phyloP scores from a whole-genome alignment of 2,888 invertebrate species.

The Sinopyrophorus schimmeli region DNA sequence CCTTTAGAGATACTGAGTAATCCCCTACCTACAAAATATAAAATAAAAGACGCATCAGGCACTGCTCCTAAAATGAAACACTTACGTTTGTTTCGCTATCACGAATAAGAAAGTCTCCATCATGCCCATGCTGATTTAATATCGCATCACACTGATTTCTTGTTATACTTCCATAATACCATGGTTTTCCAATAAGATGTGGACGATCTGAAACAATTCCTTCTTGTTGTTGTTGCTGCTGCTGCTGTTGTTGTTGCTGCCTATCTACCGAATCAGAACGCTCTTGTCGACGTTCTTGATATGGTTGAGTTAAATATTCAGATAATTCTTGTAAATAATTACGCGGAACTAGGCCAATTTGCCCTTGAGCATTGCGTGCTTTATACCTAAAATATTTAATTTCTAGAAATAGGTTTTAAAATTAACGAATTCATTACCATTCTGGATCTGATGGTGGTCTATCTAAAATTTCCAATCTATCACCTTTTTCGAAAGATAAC shows the following conservation, averaged over 20 bases:
- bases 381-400: constrained; percentile 62
- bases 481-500: constrained; percentile 95
- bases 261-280: constrained; percentile 53
- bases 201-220: constrained; percentile 60
- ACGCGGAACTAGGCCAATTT: constrained; percentile 92
- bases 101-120: constrained; percentile 98
- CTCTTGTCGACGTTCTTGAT: constrained; percentile 61
- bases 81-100: constrained; percentile 99
- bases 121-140: constrained; percentile 92
- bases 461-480: constrained; percentile 93
- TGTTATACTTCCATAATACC: constrained; percentile 97
- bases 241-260: constrained; percentile 42
- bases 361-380: constrained; percentile 90
- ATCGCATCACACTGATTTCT: constrained; percentile 95
- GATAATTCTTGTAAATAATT: constrained; percentile 92
- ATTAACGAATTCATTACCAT: constrained; percentile 63
- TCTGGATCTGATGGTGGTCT: constrained; percentile 97
- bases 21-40: constrained; percentile 85
- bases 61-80: neutral
- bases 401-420: neutral
- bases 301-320: constrained; percentile 85
- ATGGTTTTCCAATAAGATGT: constrained; percentile 80
- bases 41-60: constrained; percentile 17
- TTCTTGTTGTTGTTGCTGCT: constrained; percentile 37
- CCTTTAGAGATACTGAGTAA: constrained; percentile 96